A percentile compares a stretch with the other conserved stretches of the same genome.
phyloP scores from a whole-genome alignment of 2,888 invertebrate species.

The Tuberolachnus salignus region DNA sequence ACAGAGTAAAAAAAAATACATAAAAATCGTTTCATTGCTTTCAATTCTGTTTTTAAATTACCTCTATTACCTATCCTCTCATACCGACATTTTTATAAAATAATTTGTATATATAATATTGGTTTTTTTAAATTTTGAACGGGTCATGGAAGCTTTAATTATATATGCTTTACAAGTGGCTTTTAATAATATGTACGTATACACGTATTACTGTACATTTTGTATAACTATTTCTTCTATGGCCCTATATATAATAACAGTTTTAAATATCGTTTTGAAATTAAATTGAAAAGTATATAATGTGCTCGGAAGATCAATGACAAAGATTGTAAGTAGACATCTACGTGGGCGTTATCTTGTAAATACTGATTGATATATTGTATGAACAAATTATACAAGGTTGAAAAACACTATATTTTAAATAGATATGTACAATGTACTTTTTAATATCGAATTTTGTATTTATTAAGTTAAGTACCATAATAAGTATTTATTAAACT shows the following conservation, averaged over 20 bases:
- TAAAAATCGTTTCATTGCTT: no score
- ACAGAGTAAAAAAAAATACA: no score
- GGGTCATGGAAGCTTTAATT: no score
- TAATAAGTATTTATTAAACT: background rate
- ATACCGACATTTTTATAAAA: no score
- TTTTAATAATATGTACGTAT: background rate
- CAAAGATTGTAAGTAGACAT: constrained; percentile 1
- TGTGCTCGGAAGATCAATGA: background rate
- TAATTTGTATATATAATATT: no score
- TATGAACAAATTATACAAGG: constrained; percentile 19
- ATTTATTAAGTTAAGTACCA: background rate
- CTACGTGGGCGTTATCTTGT: constrained; percentile 34
- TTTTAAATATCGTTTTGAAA: background rate
- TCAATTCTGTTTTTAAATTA: no score
- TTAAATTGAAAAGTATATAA: background rate
- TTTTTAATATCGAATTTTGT: background rate
- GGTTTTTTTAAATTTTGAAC: no score
- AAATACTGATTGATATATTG: constrained; percentile 22
- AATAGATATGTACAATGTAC: background rate
- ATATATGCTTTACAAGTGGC: no score
- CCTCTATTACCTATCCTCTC: no score
- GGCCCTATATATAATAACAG: background rate
- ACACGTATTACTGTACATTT: background rate
- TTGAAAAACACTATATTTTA: constrained; percentile 10
- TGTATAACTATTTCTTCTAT: no score